phyloP scores from a whole-genome alignment of 2,797 vertebrate genomes.

The Trachurus trachurus region DNA sequence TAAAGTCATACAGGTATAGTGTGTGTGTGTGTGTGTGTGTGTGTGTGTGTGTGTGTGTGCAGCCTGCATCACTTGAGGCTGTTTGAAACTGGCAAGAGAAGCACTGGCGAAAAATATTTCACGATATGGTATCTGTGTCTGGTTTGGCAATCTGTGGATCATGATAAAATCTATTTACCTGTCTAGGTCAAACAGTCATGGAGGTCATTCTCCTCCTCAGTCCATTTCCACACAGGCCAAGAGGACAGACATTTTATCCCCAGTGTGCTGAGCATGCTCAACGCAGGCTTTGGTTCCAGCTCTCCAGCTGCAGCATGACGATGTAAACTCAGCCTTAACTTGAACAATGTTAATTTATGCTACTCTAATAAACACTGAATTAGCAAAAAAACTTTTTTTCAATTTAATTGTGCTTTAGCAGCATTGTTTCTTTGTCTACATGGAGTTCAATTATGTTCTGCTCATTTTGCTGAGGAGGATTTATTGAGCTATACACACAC shows the following conservation, averaged over 20 bases:
- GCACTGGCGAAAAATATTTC: conserved; percentile 21
- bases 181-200: conserved; percentile 28
- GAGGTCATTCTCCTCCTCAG: conserved; percentile 32
- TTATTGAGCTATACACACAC: conserved; percentile 45
- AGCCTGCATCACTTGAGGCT: neutral
- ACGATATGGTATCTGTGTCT: conserved; percentile 16
- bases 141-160: conserved; percentile 15
- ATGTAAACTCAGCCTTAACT: neutral
- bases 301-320: conserved; percentile 4
- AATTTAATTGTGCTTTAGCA: conserved; percentile 26
- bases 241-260: conserved; percentile 9
- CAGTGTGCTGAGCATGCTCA: neutral
- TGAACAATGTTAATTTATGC: conserved; percentile 27
- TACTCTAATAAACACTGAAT: conserved; percentile 24
- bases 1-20: conserved; percentile 15
- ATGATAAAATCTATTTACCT: conserved; percentile 25
- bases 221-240: conserved; percentile 18
- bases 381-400: conserved; percentile 7
- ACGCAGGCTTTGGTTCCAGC: neutral
- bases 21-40: too few species aligned
- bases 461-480: conserved; percentile 53
- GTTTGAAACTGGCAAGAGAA: neutral
- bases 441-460: conserved; percentile 50
- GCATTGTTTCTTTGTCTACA: conserved; percentile 40
- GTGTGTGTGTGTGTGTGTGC: neutral